Evolutionary conservation across 2,797 vertebrate genomes (phyloP), one percentile per base, ranked within the genome.

Genomic region (Paguma larvata): DNA sequence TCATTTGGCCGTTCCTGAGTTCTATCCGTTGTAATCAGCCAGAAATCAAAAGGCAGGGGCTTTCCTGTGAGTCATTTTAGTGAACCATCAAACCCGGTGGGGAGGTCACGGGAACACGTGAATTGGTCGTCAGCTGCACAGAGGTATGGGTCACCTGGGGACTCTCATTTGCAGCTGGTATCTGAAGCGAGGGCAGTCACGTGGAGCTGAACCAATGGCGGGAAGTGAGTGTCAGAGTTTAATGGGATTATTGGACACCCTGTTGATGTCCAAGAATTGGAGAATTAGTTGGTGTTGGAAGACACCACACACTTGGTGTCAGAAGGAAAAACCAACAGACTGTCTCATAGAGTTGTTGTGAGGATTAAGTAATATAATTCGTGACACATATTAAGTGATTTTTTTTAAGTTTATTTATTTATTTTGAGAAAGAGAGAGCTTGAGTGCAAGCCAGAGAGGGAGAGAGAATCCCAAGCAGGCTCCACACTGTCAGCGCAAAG

Each of bases 321-420:
- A 53, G 5, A 67, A 88, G 38, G 10, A 38, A 86, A 96, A 96
- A 73, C 0, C 8, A 56, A 73, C 5, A 38, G 18, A 82, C 30
- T 53, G 13, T 32, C 21, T 86, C 32, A 87, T 19, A 62, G 53
- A 82, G 15, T 82, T 75, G 15, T 44, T 92, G 41, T 44, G n/a
- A 92, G 48, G 14, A 90, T 87, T 92, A 88, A 78, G 73, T 84
- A 87, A 85, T 93, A 85, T 73, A 53, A 86, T 77, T 27, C 86
- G 13, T 67, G 51, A 51, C 38, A 75, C 19, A 48, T 59, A 59
- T 59, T 59, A 23, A 59, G 56, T 59, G 56, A 59, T 59, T 59
- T 59, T 56, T 56, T 59, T 23, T 23, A 59, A 59, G 56, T 23
- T 23, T 59, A 9, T 59, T 59, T 59, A 59, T 59, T 59, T 59